phyloP scores from a whole-genome alignment of 2,888 invertebrate genomes.

The Meliscaeva auricollis region DNA sequence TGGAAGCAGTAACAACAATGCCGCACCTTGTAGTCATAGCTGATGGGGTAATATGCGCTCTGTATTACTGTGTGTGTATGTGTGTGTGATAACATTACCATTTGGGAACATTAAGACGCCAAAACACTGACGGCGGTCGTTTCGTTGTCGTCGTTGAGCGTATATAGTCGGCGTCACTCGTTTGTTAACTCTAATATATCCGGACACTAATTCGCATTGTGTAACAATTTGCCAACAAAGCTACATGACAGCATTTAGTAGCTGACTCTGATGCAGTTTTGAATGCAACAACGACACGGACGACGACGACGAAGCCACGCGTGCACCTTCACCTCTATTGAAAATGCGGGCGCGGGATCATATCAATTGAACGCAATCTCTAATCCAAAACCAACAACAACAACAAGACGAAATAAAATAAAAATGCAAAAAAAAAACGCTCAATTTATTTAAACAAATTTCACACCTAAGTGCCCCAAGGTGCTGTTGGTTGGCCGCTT shows the following conservation, averaged over 20 bases:
- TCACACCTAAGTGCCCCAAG: slow-evolving; percentile 73
- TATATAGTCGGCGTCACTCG: slow-evolving; percentile 46
- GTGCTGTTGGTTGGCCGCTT: slow-evolving; percentile 55
- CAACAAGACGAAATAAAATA: slow-evolving; percentile 6
- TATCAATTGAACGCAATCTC: slow-evolving; percentile 73
- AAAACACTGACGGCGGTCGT: slow-evolving; percentile 28
- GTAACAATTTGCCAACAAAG: slow-evolving; percentile 76
- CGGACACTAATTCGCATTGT: slow-evolving; percentile 75
- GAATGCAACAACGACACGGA: neutral
- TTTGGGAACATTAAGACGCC: slow-evolving; percentile 52
- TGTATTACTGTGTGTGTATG: neutral
- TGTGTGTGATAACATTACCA: slow-evolving; percentile 16
- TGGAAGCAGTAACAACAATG: slow-evolving; percentile 31
- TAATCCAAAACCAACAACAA: slow-evolving; percentile 14
- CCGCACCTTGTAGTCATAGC: slow-evolving; percentile 45
- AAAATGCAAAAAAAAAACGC: slow-evolving; percentile 26
- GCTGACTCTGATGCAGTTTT: slow-evolving; percentile 14
- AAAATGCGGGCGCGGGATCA: slow-evolving; percentile 50
- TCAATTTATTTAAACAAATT: slow-evolving; percentile 74
- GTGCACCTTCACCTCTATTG: slow-evolving; percentile 59
- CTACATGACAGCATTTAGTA: slow-evolving; percentile 75
- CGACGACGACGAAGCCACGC: slow-evolving; percentile 39
- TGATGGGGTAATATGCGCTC: neutral
- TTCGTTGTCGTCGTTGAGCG: too few relatives aligned
- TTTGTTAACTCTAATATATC: slow-evolving; percentile 69